Percentiles rank a stretch among this genome's conserved stretches.
phyloP scores from a whole-genome alignment of 2,797 vertebrate genomes.

The Coendou prehensilis region DNA sequence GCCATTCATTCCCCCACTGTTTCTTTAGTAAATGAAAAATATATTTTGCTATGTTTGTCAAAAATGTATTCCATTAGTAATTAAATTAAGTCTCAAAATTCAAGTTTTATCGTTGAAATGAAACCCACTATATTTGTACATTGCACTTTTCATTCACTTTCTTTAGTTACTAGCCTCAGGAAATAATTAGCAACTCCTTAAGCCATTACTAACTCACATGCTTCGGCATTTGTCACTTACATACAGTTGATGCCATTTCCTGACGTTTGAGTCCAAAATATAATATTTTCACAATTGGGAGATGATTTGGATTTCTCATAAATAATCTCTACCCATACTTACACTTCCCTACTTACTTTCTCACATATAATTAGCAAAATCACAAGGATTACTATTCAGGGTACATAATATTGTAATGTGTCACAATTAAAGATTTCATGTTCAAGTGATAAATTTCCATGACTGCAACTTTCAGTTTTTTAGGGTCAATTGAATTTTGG shows the following conservation, averaged over 20 bases:
- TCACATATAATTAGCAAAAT: not conserved
- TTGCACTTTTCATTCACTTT: not conserved
- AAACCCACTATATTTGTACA: not conserved
- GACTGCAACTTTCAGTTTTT: not conserved
- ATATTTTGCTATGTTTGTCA: not conserved
- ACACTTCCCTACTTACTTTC: not conserved
- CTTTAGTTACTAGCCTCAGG: not conserved
- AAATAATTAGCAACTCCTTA: not conserved
- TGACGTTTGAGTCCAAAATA: not conserved
- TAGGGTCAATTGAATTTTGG: not conserved
- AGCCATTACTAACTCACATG: not conserved
- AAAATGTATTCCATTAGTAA: not conserved
- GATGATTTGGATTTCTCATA: not conserved
- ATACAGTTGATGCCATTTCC: not conserved
- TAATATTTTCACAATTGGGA: not conserved
- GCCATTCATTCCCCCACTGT: not conserved
- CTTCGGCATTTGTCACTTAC: not conserved
- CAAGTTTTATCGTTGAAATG: not conserved
- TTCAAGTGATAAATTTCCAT: conserved; percentile 12
- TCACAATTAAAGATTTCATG: conserved; percentile 33
- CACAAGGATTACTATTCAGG: not conserved
- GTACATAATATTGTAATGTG: not conserved
- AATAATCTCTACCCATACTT: not conserved
- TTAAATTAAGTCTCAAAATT: not conserved
- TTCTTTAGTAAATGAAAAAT: not conserved